These are phyloP conservation scores for Lycia hirtaria DNA, from an alignment of 2,888 invertebrate genomes.

Conservation along the genomic window DNA sequence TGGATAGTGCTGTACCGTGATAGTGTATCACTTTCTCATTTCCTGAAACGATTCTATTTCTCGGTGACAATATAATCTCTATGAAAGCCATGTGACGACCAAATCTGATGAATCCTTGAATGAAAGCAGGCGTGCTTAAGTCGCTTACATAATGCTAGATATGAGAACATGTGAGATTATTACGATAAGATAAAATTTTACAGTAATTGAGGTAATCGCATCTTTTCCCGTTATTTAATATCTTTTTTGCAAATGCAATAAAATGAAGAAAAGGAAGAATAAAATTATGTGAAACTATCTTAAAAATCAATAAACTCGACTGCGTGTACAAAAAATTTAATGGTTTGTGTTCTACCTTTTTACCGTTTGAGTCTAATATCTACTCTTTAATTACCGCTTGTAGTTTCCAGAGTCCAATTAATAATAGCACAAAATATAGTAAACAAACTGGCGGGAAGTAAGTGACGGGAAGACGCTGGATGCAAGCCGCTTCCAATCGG, in stretches of 20 bases:
- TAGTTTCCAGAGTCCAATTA: no score
- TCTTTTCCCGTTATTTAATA: neutral
- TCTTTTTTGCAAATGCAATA: neutral
- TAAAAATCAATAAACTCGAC: no score
- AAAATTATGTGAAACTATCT: no score
- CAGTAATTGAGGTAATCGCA: constrained; percentile 13
- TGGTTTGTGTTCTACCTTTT: no score
- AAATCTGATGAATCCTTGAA: constrained; percentile 29
- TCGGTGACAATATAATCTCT: constrained; percentile 16
- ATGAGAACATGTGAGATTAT: constrained; percentile 9
- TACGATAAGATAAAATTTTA: constrained; percentile 25
- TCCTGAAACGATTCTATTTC: neutral
- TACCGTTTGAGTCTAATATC: no score
- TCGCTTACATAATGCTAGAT: constrained; percentile 25
- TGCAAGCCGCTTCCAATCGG: no score
- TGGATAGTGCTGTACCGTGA: neutral
- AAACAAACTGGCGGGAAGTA: no score
- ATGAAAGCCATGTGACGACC: constrained; percentile 8
- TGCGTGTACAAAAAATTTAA: no score
- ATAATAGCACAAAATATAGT: no score
- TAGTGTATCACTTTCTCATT: no score
- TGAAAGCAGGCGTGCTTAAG: constrained; percentile 22
- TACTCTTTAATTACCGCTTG: no score
- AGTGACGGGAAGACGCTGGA: no score
- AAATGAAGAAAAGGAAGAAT: neutral